Evolutionary conservation across 2,113 vertebrate genomes (phyloP).

Genomic region (Lamprotornis superbus): DNA sequence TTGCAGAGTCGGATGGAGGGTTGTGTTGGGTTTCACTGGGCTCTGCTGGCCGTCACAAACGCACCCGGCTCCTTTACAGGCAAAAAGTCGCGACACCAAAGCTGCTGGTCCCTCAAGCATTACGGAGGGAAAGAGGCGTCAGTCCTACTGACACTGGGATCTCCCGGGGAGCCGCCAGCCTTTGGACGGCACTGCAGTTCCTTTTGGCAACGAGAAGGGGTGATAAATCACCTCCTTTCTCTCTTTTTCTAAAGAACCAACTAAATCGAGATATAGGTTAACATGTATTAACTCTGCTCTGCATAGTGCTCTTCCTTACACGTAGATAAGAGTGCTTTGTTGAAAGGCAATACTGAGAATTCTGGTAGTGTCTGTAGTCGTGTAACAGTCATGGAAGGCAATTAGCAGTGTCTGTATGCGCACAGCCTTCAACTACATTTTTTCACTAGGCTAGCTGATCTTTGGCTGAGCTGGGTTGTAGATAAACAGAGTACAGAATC

Average conservation of each 20-base stretch:
- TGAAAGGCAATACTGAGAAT: not conserved
- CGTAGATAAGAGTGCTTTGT: conserved; percentile 45
- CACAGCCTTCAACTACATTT: conserved; percentile 4
- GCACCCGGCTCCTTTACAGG: not conserved
- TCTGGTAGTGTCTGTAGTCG: not conserved
- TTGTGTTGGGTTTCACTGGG: not conserved
- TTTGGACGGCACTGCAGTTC: not conserved
- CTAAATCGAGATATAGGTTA: not conserved
- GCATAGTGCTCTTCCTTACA: not conserved
- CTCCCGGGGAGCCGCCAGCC: not conserved
- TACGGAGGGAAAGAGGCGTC: not conserved
- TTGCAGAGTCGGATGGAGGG: not conserved
- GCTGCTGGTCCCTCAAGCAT: not conserved
- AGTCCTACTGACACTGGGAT: not conserved
- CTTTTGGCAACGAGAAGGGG: not conserved
- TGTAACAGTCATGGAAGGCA: not conserved
- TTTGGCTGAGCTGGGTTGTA: not conserved
- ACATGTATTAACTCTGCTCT: not conserved
- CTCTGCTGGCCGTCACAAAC: not conserved
- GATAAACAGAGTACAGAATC: conserved; percentile 30
- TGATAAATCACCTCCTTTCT: not conserved
- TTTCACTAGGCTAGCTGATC: conserved; percentile 10
- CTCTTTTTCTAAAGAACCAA: not conserved
- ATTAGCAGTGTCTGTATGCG: not conserved
- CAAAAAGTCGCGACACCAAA: not conserved